Evolutionary conservation across 2,888 invertebrate species (phyloP).

Genomic region (Subacronicta megacephala): DNA sequence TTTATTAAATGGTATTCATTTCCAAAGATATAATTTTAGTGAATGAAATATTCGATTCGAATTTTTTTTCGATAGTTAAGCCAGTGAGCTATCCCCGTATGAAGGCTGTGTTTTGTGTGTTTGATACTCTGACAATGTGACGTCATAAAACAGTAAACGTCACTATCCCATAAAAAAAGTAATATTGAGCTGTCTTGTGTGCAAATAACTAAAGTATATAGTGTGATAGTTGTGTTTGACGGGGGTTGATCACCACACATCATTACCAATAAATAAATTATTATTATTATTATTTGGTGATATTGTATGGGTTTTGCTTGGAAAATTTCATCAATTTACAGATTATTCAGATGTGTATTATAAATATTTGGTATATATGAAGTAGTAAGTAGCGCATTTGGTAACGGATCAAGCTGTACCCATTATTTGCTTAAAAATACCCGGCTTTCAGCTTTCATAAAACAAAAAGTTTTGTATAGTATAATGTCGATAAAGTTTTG

Average conservation of each 20-base stretch:
- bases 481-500: background rate
- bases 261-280: no score
- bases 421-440: slow-evolving; percentile 36
- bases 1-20: no score
- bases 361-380: slow-evolving; percentile 20
- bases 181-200: slow-evolving; percentile 8
- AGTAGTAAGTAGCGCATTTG: slow-evolving; percentile 48
- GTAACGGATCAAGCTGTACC: slow-evolving; percentile 41
- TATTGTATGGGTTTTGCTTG: slow-evolving; percentile 8
- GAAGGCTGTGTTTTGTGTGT: slow-evolving; percentile 83
- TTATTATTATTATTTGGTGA: no score
- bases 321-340: background rate
- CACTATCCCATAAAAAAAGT: background rate
- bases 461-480: background rate
- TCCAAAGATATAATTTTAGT: no score
- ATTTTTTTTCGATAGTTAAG: background rate
- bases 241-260: slow-evolving; percentile 3
- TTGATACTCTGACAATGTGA: slow-evolving; percentile 66
- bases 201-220: slow-evolving; percentile 7
- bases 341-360: slow-evolving; percentile 18
- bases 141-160: slow-evolving; percentile 19
- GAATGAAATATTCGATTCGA: no score
- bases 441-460: slow-evolving; percentile 39
- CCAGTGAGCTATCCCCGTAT: slow-evolving; percentile 66
- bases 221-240: slow-evolving; percentile 2